A percentile compares a stretch with the other conserved stretches of the same genome.
These are phyloP conservation scores for Eptatretus burgeri DNA, from an alignment of 2,113 vertebrate genomes.

Conservation along the genomic window DNA sequence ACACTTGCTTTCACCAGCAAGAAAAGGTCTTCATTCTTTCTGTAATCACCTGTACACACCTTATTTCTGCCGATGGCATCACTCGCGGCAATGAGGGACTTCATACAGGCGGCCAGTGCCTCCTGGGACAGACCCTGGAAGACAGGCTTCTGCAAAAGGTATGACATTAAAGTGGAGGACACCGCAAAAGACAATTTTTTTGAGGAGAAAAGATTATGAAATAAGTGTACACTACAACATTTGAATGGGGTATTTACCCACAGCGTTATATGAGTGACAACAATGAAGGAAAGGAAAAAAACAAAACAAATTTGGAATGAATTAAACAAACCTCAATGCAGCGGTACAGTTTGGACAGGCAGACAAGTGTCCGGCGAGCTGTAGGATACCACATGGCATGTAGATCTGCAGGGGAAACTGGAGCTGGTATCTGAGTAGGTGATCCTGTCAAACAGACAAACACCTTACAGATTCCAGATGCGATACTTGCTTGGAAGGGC, in stretches of 20 bases:
- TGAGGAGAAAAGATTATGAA: no score
- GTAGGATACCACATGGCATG: constrained; percentile 99
- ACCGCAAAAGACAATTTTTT: no score
- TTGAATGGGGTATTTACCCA: no score
- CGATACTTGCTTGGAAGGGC: no score
- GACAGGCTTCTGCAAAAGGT: constrained; percentile 42
- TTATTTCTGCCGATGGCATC: constrained; percentile 80
- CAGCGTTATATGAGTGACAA: no score
- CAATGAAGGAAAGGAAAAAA: background rate
- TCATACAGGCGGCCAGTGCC: constrained; percentile 78
- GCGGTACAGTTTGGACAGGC: constrained; percentile 88
- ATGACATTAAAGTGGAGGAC: background rate
- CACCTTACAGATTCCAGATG: no score
- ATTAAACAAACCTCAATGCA: constrained; percentile 54
- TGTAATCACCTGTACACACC: constrained; percentile 25
- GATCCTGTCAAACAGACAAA: no score
- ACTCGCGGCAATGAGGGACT: constrained; percentile 59
- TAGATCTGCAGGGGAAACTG: constrained; percentile 73
- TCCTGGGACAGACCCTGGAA: constrained; percentile 96
- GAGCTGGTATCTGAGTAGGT: constrained; percentile 19
- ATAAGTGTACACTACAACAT: no score
- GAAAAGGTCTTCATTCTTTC: background rate
- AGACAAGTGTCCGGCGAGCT: constrained; percentile 69
- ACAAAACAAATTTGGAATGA: background rate
- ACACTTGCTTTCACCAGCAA: no score